These are phyloP conservation scores for Operophtera brumata DNA, from an alignment of 2,888 invertebrate genomes.

Conservation along the genomic window DNA sequence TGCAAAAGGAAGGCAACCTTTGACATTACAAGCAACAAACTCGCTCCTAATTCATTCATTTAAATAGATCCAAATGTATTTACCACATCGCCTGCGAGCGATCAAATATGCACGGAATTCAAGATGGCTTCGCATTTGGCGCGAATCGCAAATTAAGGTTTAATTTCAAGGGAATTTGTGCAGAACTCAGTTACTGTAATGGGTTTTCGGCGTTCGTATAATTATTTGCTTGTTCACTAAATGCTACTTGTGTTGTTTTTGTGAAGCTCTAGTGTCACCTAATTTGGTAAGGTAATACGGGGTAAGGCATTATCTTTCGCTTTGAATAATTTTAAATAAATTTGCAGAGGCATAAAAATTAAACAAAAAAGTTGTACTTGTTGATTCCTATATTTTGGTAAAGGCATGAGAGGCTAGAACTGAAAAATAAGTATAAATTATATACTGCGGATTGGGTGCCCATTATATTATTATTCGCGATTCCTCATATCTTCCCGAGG, in stretches of 20 bases:
- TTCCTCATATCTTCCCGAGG: too few species aligned
- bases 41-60: conserved; percentile 16
- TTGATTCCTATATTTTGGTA: too few species aligned
- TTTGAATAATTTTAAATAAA: background rate
- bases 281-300: background rate
- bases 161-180: conserved; percentile 38
- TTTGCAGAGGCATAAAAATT: too few species aligned
- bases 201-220: conserved; percentile 32
- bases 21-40: background rate
- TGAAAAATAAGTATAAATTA: too few species aligned
- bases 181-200: conserved; percentile 36
- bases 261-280: background rate
- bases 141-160: conserved; percentile 37
- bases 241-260: conserved; percentile 17
- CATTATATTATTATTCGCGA: too few species aligned
- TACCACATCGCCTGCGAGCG: conserved; percentile 15
- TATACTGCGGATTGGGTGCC: too few species aligned
- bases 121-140: conserved; percentile 35
- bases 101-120: conserved; percentile 27
- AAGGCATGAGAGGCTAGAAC: too few species aligned
- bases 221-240: conserved; percentile 29
- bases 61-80: conserved; percentile 24
- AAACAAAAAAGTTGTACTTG: too few species aligned
- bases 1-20: background rate
- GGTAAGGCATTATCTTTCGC: background rate